phyloP scores from a whole-genome alignment of 1,140 invertebrate species.

The Daktulosphaira vitifoliae region DNA sequence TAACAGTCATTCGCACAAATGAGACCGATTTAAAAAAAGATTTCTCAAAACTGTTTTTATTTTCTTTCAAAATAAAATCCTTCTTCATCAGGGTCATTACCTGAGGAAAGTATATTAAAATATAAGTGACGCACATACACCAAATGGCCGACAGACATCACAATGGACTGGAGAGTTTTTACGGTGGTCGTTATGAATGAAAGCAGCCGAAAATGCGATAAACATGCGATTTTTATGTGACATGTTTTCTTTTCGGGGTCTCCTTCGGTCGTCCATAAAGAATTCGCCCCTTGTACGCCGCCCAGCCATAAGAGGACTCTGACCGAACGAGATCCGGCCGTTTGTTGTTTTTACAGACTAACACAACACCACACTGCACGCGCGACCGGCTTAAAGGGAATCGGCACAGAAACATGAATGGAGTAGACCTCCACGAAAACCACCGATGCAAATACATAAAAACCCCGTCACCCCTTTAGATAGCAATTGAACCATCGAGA shows the following conservation, averaged over 20 bases:
- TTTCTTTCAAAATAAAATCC: too few species aligned
- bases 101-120: too few species aligned
- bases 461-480: neutral
- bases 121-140: too few species aligned
- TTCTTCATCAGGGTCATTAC: too few species aligned
- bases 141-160: too few species aligned
- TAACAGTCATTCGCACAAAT: too few species aligned
- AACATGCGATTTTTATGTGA: conserved; percentile 26
- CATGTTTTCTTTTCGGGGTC: conserved; percentile 1
- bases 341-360: conserved; percentile 7
- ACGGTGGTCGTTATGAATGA: conserved; percentile 2
- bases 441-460: conserved; percentile 14
- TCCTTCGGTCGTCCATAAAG: neutral
- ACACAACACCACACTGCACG: conserved; percentile 1
- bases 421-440: conserved; percentile 2
- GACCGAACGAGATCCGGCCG: neutral
- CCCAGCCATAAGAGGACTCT: neutral
- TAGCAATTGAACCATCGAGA: too few species aligned
- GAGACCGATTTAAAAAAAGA: too few species aligned
- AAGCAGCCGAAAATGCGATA: conserved; percentile 17
- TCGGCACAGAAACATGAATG: conserved; percentile 29
- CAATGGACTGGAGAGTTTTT: too few species aligned
- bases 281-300: neutral
- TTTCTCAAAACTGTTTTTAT: too few species aligned
- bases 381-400: too few species aligned